Evolutionary conservation across 2,888 invertebrate species (phyloP).

Genomic region (Thera britannica): DNA sequence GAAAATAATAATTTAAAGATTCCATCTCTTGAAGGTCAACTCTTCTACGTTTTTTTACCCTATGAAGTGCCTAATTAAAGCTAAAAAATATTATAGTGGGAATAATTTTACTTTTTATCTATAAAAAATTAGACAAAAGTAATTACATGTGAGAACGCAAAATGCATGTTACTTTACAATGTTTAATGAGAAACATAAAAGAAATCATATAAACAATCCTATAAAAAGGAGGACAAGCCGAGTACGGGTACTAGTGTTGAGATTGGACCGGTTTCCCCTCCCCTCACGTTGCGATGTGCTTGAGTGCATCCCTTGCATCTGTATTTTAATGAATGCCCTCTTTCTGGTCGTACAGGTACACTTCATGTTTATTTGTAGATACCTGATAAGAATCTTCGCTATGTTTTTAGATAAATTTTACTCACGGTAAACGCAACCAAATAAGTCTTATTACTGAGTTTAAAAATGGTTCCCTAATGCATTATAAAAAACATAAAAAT

Average conservation of each 20-base stretch:
- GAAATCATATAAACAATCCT: conserved; percentile 52
- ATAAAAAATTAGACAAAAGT: neutral
- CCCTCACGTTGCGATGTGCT: conserved; percentile 55
- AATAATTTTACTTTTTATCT: neutral
- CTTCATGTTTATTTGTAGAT: conserved; percentile 19
- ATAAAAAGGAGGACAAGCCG: conserved; percentile 71
- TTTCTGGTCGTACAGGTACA: conserved; percentile 43
- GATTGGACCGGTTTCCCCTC: conserved; percentile 61
- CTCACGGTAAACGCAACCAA: no score
- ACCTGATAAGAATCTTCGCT: conserved; percentile 32
- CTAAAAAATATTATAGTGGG: neutral
- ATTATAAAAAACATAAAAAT: no score
- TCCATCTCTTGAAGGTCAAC: no score
- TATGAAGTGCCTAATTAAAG: neutral
- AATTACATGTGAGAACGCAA: neutral
- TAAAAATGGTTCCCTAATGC: no score
- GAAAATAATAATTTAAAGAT: no score
- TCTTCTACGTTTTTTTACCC: neutral
- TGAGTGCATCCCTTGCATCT: conserved; percentile 64
- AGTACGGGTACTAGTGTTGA: conserved; percentile 60
- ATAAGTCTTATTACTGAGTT: no score
- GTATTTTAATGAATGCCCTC: conserved; percentile 54
- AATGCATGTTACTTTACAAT: neutral
- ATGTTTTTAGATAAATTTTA: conserved; percentile 19
- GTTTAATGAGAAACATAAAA: neutral